Evolutionary conservation across 30 jellyfish, hydroid and myxozoan genomes (phyloP).

Genomic region (Mastigias papua): DNA sequence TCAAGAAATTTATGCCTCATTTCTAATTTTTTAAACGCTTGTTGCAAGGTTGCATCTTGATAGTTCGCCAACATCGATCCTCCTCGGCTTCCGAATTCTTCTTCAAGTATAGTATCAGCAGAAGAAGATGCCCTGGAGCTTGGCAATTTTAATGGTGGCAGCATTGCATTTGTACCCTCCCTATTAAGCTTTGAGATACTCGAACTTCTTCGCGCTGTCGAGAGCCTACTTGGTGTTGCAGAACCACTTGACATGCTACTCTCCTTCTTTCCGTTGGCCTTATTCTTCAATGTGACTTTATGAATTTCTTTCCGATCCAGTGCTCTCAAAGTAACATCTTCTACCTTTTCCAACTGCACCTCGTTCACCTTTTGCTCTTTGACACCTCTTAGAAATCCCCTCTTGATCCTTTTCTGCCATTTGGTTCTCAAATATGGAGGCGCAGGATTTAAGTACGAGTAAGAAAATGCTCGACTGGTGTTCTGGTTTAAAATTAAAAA

Average conservation of each 20-base stretch:
- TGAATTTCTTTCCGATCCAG: constrained; percentile 63
- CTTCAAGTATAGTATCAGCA: neutral
- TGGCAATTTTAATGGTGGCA: constrained; percentile 57
- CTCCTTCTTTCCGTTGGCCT: neutral
- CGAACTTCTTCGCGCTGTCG: constrained; percentile 14
- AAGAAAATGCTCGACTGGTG: constrained; percentile 63
- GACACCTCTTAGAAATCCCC: constrained; percentile 77
- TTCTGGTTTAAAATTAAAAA: constrained; percentile 55
- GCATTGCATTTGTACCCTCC: neutral
- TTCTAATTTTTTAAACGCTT: constrained; percentile 31
- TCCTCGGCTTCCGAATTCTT: neutral
- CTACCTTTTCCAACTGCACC: constrained; percentile 64
- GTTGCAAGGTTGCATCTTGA: constrained; percentile 4
- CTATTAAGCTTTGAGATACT: neutral
- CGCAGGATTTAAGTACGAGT: constrained; percentile 58
- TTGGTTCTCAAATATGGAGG: constrained; percentile 78
- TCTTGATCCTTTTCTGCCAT: constrained; percentile 70
- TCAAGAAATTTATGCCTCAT: constrained; percentile 52
- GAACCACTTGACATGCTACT: neutral
- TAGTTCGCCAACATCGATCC: neutral
- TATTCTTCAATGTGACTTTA: constrained; percentile 45
- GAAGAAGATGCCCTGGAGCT: constrained; percentile 35
- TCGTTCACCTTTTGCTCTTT: constrained; percentile 67
- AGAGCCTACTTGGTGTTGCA: constrained; percentile 15
- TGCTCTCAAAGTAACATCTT: constrained; percentile 38